Base-by-base conservation (phyloP, 1,140 invertebrate genomes). In the Macrobrachium rosenbergii region DNA sequence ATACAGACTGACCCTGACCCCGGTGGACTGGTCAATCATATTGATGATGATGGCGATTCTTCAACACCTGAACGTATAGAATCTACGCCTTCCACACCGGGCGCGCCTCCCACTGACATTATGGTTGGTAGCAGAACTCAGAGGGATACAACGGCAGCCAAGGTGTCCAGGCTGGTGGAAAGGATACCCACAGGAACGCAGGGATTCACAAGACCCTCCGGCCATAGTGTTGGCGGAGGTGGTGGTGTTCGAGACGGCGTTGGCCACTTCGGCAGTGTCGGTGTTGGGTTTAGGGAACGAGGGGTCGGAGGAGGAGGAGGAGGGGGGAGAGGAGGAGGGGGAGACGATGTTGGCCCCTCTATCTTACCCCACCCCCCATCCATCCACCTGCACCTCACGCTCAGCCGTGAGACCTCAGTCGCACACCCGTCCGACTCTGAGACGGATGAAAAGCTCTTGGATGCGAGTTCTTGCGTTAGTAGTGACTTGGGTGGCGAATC, bases 361-460 rank as follows among this genome's bases (percentile, higher is more conserved):
- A 76, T 37, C 82, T 82, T 88, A 72, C 88, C 78, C 7, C 82
- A 37, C 82, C 83, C 85, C 77, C 88, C 85, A 52, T 82, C 85
- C 82, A 81, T 89, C 88, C 88, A 85, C 82, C 80, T 88, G 80
- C 86, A 88, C 86, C 86, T 88, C 80, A 88, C 86, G 80, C 86
- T 88, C 45, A 88, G 86, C 60, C 80, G 86, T 12, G 86, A 88
- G 80, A 64, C 86, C 75, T 88, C 86, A 88, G 86, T 88, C 82
- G 85, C 88, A 59, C 88, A 88, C 85, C 84, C 87, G 86, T 88
- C 86, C 73, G 80, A 88, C 86, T 83, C 86, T 19, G 88, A 89
- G 88, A 88, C 85, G 88, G 88, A 87, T 78, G 86, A 88, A 21
- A 82, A 72, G 60, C 78, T 87, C 64, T 63, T 23, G 67, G 85